phyloP scores from a whole-genome alignment of 2,888 invertebrate genomes.

The Ferdinandea cuprea region DNA sequence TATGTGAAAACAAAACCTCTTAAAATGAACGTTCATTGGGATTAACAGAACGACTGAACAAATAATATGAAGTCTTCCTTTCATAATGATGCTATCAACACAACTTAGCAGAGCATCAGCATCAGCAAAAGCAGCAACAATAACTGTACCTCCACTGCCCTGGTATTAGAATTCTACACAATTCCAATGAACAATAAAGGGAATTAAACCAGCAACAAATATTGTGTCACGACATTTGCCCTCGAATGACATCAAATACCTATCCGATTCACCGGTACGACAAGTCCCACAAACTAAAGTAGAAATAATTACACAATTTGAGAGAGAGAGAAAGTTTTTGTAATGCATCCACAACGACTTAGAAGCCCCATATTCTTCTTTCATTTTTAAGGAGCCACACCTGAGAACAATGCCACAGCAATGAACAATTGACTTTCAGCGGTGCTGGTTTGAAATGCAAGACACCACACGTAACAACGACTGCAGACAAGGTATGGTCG shows the following conservation, averaged over 20 bases:
- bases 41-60: constrained; percentile 31
- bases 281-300: constrained; percentile 44
- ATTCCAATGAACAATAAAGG: constrained; percentile 61
- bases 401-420: constrained; percentile 68
- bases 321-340: constrained; percentile 29
- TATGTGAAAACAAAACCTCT: constrained; percentile 24
- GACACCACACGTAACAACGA: constrained; percentile 59
- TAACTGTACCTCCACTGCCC: too few species aligned
- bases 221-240: constrained; percentile 62
- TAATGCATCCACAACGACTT: constrained; percentile 54
- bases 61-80: constrained; percentile 25
- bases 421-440: constrained; percentile 74
- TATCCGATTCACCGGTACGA: constrained; percentile 12
- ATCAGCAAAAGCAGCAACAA: too few species aligned
- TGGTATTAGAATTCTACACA: constrained; percentile 27
- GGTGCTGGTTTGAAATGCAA: constrained; percentile 46
- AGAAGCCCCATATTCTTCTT: constrained; percentile 62
- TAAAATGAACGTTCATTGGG: constrained; percentile 27
- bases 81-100: constrained; percentile 50
- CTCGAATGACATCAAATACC: constrained; percentile 44
- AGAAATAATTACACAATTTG: constrained; percentile 71
- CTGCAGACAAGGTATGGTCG: constrained; percentile 45
- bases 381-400: constrained; percentile 65
- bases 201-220: constrained; percentile 54
- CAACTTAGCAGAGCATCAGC: constrained; percentile 50